Conservation (phyloP, 1,140 invertebrate species). For the Schmidtea mediterranea region DNA sequence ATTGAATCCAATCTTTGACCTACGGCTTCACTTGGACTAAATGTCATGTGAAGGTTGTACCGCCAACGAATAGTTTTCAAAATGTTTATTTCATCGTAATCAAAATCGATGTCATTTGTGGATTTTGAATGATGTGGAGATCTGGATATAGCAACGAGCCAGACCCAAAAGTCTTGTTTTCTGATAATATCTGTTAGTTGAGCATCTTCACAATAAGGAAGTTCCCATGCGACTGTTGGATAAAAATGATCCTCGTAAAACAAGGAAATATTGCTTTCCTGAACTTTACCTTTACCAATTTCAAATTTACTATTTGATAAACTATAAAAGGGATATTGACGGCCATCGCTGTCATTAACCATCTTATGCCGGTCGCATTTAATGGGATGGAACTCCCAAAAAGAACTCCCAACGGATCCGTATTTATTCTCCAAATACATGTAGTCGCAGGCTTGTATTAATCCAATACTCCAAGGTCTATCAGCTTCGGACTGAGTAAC, state of each 20-base stretch:
- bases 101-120: not conserved
- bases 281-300: not conserved
- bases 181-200: slow-evolving; percentile 4
- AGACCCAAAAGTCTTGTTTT: slow-evolving; percentile 7
- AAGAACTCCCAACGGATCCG: slow-evolving; percentile 2
- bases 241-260: slow-evolving; percentile 5
- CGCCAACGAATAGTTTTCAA: slow-evolving; percentile 5
- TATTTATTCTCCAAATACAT: slow-evolving; percentile 6
- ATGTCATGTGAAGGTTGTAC: not conserved
- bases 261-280: not conserved
- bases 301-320: slow-evolving; percentile 3
- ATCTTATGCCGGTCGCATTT: not conserved
- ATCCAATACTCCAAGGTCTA: slow-evolving; percentile 1
- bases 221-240: slow-evolving; percentile 5
- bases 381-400: slow-evolving; percentile 5
- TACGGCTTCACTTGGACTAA: not conserved
- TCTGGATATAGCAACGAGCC: slow-evolving; percentile 3
- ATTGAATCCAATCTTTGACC: slow-evolving; percentile 3
- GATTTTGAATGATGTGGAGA: not conserved
- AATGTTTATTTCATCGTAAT: slow-evolving; percentile 1
- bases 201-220: slow-evolving; percentile 2
- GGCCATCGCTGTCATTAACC: slow-evolving; percentile 6
- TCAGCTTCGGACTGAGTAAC: not conserved
- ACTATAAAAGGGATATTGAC: slow-evolving; percentile 6
- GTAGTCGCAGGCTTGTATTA: slow-evolving; percentile 5